phyloP scores from a whole-genome alignment of 92 coral and sea anemone species.

The Plumapathes pennacea region DNA sequence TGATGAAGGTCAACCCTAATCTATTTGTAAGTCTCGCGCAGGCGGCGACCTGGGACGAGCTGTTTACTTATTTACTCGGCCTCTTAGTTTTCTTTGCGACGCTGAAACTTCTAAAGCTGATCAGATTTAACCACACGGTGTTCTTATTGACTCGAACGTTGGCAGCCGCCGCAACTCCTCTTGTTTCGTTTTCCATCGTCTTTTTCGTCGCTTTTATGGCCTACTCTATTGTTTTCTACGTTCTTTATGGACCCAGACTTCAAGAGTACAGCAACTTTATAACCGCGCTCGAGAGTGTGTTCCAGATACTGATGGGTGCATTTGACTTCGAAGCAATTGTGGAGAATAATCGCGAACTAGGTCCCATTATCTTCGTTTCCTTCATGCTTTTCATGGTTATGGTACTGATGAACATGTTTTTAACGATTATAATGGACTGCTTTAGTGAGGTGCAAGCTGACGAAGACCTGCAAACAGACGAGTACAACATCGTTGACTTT shows the following conservation, averaged over 20 bases:
- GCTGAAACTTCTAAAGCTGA: slow-evolving; percentile 82
- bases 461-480: slow-evolving; percentile 55
- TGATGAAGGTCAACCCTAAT: slow-evolving; percentile 60
- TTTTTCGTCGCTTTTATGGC: slow-evolving; percentile 77
- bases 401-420: slow-evolving; percentile 81
- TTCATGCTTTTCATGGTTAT: slow-evolving; percentile 84
- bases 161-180: slow-evolving; percentile 65
- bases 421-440: slow-evolving; percentile 87
- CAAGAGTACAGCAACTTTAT: slow-evolving; percentile 65
- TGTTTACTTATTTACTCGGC: slow-evolving; percentile 70
- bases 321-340: slow-evolving; percentile 72
- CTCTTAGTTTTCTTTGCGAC: slow-evolving; percentile 81
- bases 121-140: slow-evolving; percentile 87
- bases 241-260: slow-evolving; percentile 67
- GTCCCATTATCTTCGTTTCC: slow-evolving; percentile 86
- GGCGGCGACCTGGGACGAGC: slow-evolving; percentile 81
- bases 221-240: slow-evolving; percentile 50
- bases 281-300: slow-evolving; percentile 63
- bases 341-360: slow-evolving; percentile 55
- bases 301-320: slow-evolving; percentile 77
- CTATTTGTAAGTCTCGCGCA: slow-evolving; percentile 69
- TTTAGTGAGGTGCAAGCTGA: slow-evolving; percentile 85
- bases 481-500: slow-evolving; percentile 67
- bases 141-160: slow-evolving; percentile 77
- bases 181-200: slow-evolving; percentile 67